These are phyloP conservation scores for Sebastes vulpes DNA, from an alignment of 2,797 vertebrate species.

Conservation along the genomic window DNA sequence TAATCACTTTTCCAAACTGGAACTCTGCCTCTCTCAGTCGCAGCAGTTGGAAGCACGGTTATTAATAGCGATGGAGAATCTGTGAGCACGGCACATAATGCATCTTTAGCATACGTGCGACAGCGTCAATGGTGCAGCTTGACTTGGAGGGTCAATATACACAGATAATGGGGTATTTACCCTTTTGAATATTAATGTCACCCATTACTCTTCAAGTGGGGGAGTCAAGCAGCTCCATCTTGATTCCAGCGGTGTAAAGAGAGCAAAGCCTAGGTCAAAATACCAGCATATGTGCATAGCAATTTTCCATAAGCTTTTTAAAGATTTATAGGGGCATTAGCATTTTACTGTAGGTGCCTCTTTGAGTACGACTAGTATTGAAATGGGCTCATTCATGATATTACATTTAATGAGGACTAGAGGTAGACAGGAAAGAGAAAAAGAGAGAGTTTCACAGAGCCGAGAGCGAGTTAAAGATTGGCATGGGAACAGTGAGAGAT, in stretches of 20 bases:
- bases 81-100: constrained; percentile 31
- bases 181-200: constrained; percentile 74
- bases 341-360: constrained; percentile 64
- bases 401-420: constrained; percentile 41
- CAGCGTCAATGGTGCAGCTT: constrained; percentile 27
- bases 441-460: constrained; percentile 8
- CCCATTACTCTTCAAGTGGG: constrained; percentile 57
- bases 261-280: constrained; percentile 72
- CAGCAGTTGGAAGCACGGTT: constrained; percentile 26
- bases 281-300: constrained; percentile 56
- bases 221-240: constrained; percentile 51
- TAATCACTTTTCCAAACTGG: constrained; percentile 38
- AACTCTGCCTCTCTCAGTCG: constrained; percentile 17
- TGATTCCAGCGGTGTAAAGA: constrained; percentile 48
- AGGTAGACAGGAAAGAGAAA: constrained; percentile 3
- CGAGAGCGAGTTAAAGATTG: background rate
- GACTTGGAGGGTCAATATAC: constrained; percentile 44
- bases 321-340: constrained; percentile 80
- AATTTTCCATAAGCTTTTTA: constrained; percentile 66
- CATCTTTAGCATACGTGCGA: constrained; percentile 47
- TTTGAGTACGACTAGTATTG: constrained; percentile 55
- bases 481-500: background rate
- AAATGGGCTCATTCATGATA: constrained; percentile 50
- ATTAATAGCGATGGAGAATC: constrained; percentile 48
- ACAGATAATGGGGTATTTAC: constrained; percentile 65